phyloP scores from a whole-genome alignment of 2,888 invertebrate genomes.

The Alviniconcha strummeri region DNA sequence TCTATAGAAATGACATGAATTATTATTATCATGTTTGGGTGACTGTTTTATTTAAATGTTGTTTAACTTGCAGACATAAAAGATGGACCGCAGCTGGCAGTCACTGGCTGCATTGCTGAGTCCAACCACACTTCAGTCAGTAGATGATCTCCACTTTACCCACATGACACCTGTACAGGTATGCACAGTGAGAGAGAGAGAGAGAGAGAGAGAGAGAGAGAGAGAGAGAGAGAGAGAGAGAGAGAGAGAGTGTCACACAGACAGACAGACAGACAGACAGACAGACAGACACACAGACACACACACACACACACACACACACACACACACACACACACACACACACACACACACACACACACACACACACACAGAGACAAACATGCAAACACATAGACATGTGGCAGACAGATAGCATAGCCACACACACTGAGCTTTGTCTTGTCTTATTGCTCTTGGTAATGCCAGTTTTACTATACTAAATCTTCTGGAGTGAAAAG shows the following conservation, averaged over 20 bases:
- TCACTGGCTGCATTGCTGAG: constrained; percentile 17
- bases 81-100: constrained; percentile 29
- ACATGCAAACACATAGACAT: not conserved
- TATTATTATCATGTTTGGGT: too few species aligned
- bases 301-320: constrained; percentile 19
- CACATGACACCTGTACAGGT: constrained; percentile 35
- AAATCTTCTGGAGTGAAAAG: too few species aligned
- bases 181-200: not conserved
- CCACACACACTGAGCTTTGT: too few species aligned
- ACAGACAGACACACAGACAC: too few species aligned
- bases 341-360: not conserved
- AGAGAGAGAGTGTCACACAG: too few species aligned
- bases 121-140: constrained; percentile 1
- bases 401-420: constrained; percentile 80
- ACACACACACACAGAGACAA: not conserved
- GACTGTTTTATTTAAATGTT: not conserved
- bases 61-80: not conserved
- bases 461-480: too few species aligned
- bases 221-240: too few species aligned
- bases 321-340: constrained; percentile 29
- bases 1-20: not conserved
- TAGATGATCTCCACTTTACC: constrained; percentile 17
- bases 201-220: too few species aligned
- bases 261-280: too few species aligned
- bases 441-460: too few species aligned